phyloP scores from a whole-genome alignment of 2,797 vertebrate species.

The Anabas testudineus region DNA sequence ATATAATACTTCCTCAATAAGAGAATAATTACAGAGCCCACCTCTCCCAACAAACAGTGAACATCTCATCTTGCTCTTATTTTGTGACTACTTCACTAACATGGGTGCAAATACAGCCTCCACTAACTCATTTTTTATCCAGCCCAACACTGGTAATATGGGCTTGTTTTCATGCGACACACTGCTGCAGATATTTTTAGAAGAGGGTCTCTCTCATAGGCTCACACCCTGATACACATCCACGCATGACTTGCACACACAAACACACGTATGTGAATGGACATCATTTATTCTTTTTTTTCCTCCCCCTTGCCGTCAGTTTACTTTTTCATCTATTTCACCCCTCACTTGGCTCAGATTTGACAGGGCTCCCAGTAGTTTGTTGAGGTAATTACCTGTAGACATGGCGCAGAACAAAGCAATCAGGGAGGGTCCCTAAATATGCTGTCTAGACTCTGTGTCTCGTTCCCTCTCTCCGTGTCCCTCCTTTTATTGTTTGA shows the following conservation, averaged over 20 bases:
- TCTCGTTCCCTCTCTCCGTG: conserved; percentile 74
- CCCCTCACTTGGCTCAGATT: conserved; percentile 52
- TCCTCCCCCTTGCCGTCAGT: conserved; percentile 8
- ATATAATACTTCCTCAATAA: no score
- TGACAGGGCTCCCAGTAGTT: conserved; percentile 71
- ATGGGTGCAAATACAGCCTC: not conserved
- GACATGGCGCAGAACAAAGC: conserved; percentile 84
- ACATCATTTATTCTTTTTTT: conserved; percentile 15
- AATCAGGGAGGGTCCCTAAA: conserved; percentile 83
- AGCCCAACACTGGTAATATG: no score
- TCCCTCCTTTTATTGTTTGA: conserved; percentile 76
- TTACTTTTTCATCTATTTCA: conserved; percentile 42
- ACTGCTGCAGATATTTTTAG: conserved; percentile 29
- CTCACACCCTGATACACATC: not conserved
- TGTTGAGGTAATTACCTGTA: conserved; percentile 86
- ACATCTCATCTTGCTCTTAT: not conserved
- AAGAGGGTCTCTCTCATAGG: not conserved
- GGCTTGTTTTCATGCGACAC: conserved; percentile 48
- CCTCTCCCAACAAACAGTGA: no score
- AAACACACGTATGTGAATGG: conserved; percentile 8
- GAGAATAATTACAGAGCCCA: no score
- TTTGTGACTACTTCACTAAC: not conserved
- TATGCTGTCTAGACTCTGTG: conserved; percentile 84
- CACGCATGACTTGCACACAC: conserved; percentile 12
- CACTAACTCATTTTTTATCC: no score